These are phyloP conservation scores for Phaonia tiefii DNA, from an alignment of 2,888 invertebrate species.

Conservation along the genomic window DNA sequence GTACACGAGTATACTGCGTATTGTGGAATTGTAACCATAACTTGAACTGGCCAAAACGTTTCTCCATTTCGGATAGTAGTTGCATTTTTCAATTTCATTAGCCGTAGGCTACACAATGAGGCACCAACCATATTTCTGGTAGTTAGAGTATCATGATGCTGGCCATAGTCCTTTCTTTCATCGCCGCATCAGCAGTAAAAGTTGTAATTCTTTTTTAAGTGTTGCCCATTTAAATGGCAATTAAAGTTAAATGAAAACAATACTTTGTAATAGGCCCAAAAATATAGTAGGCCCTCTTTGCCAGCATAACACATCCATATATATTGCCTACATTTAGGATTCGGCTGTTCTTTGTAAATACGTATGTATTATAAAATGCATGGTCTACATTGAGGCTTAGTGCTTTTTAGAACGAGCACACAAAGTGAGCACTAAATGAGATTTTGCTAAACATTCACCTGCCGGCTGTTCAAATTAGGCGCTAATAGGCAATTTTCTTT, in stretches of 20 bases:
- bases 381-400: constrained; percentile 26
- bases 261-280: constrained; percentile 43
- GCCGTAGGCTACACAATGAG: constrained; percentile 17
- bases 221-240: constrained; percentile 63
- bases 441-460: constrained; percentile 41
- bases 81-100: constrained; percentile 57
- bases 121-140: background rate
- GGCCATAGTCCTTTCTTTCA: background rate
- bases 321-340: constrained; percentile 52
- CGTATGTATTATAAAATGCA: constrained; percentile 28
- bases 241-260: constrained; percentile 53
- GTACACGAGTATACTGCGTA: no score
- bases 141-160: background rate
- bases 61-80: constrained; percentile 1
- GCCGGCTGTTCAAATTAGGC: constrained; percentile 60
- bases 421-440: background rate
- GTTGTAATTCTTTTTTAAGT: constrained; percentile 63
- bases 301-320: constrained; percentile 54
- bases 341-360: background rate
- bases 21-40: constrained; percentile 45
- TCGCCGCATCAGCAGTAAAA: constrained; percentile 13
- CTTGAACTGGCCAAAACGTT: constrained; percentile 12
- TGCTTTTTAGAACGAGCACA: background rate
- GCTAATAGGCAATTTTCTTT: constrained; percentile 61
- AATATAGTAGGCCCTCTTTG: constrained; percentile 44